These are phyloP conservation scores for Colletes gigas DNA, from an alignment of 1,140 invertebrate genomes.

Conservation along the genomic window DNA sequence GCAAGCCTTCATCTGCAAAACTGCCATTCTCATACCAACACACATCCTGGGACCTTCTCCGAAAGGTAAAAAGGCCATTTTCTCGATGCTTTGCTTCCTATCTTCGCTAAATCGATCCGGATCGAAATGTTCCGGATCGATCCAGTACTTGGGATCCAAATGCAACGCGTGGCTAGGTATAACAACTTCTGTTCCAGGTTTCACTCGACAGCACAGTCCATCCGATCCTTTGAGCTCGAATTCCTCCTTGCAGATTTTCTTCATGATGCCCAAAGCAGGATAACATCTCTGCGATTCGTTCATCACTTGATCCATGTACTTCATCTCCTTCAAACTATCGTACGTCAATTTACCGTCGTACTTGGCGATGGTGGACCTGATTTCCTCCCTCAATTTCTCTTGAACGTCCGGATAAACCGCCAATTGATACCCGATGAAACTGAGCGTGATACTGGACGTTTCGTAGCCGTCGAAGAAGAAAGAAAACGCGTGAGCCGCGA, in stretches of 20 bases:
- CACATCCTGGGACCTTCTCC: conserved; percentile 83
- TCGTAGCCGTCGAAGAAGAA: conserved; percentile 64
- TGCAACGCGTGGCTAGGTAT: conserved; percentile 80
- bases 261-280: conserved; percentile 14
- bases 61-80: conserved; percentile 82
- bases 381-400: conserved; percentile 55
- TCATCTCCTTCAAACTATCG: conserved; percentile 58
- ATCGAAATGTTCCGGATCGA: conserved; percentile 84
- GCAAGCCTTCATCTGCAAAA: conserved; percentile 55
- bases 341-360: conserved; percentile 50
- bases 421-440: conserved; percentile 35
- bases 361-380: conserved; percentile 22
- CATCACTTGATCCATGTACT: conserved; percentile 64
- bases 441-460: conserved; percentile 37
- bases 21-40: conserved; percentile 77
- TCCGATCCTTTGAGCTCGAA: conserved; percentile 60
- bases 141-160: conserved; percentile 55
- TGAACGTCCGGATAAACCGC: conserved; percentile 41
- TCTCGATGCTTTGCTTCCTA: conserved; percentile 63
- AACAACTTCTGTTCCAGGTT: conserved; percentile 64
- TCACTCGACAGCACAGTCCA: conserved; percentile 47
- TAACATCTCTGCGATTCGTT: conserved; percentile 58
- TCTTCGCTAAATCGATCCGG: conserved; percentile 84
- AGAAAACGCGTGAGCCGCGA: conserved; percentile 40
- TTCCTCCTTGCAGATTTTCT: conserved; percentile 54